These are phyloP conservation scores for Cynopterus sphinx DNA, from an alignment of 2,797 vertebrate species.

Conservation along the genomic window DNA sequence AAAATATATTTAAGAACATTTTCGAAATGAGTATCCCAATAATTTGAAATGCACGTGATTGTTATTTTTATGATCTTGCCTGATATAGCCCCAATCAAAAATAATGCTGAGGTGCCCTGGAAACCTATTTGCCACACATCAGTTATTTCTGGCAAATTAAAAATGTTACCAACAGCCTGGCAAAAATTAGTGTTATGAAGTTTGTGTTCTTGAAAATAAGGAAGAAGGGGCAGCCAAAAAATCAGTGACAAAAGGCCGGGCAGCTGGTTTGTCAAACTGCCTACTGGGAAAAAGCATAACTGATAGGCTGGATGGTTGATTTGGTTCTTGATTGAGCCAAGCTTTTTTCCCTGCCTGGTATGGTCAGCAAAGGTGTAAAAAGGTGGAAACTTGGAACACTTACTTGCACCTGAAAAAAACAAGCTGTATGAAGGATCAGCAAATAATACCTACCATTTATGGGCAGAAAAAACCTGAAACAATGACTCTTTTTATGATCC, in stretches of 20 bases:
- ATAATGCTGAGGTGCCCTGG: background rate
- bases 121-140: background rate
- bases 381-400: background rate
- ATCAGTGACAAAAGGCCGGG: slow-evolving; percentile 37
- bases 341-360: background rate
- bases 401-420: background rate
- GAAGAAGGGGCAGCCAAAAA: slow-evolving; percentile 51
- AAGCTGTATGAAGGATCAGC: background rate
- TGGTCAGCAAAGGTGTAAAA: background rate
- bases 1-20: background rate
- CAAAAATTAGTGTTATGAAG: slow-evolving; percentile 11
- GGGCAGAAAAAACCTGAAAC: background rate
- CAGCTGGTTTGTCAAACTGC: slow-evolving; percentile 55
- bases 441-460: background rate
- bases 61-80: background rate
- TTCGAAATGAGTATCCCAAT: background rate
- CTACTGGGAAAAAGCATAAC: slow-evolving; percentile 52
- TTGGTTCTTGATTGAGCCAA: slow-evolving; percentile 52
- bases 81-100: background rate
- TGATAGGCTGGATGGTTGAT: slow-evolving; percentile 34
- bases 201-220: slow-evolving; percentile 55
- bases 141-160: slow-evolving; percentile 42
- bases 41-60: background rate
- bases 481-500: background rate
- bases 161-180: slow-evolving; percentile 21